Conservation (phyloP, 2,113 vertebrate genomes). For the Helogale parvula region DNA sequence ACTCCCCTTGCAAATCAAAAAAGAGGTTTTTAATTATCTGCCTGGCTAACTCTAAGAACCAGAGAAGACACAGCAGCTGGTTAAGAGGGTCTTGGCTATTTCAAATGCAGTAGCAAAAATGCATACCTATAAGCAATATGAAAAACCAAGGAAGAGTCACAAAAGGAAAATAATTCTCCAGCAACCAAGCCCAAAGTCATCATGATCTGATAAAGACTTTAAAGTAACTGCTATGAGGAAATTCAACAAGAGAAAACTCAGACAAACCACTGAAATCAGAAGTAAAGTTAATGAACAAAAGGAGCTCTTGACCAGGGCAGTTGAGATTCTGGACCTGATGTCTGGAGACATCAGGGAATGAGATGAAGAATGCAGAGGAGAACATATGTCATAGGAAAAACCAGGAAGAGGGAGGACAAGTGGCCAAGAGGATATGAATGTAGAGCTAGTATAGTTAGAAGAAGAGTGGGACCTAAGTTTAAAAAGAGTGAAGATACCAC, state of each 20-base stretch:
- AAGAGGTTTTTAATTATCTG: background rate
- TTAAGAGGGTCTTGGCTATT: background rate
- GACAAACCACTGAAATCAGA: background rate
- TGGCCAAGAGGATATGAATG: background rate
- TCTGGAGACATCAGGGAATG: background rate
- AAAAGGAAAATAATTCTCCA: background rate
- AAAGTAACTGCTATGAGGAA: background rate
- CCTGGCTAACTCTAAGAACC: background rate
- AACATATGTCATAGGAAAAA: background rate
- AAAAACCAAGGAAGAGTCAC: background rate
- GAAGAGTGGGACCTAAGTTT: background rate
- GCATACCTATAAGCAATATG: background rate
- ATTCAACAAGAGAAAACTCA: background rate
- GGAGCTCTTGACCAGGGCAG: background rate
- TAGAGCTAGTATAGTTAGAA: background rate
- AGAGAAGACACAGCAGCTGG: background rate
- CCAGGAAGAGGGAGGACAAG: background rate
- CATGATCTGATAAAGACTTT: background rate
- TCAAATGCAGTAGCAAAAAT: background rate
- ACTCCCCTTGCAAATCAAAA: background rate
- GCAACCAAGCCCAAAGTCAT: background rate
- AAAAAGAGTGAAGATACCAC: background rate
- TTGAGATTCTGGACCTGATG: background rate
- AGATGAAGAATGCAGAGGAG: background rate
- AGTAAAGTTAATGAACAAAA: background rate